Base-by-base conservation (phyloP, 2,113 vertebrate species). In the Furnarius figulus region DNA sequence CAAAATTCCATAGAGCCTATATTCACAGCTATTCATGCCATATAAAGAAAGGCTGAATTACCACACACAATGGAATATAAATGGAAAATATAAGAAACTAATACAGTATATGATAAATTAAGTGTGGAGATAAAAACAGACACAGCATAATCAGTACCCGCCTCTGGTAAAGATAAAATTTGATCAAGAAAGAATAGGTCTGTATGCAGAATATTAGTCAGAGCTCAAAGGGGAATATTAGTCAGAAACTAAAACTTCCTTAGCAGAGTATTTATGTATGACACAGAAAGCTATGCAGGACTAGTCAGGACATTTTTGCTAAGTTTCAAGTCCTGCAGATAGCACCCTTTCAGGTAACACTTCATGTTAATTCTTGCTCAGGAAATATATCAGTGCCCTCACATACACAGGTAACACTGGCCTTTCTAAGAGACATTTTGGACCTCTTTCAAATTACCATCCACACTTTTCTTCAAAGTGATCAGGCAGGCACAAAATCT, bases 71-170 rank as follows among this genome's bases (percentile, higher is more conserved):
- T 56, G 70, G 79, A 96, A 87, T 50, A 65, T 83, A 95, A 95
- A 46, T 81, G 92, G 49, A 42, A 94, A 81, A 95, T 84, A 87
- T 37, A 88, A 89, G 73, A 79, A 88, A 74, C 55, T 59, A 87
- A 93, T 75, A 65, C 18, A 65, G 30, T 56, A 14, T 52, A 40
- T 77, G 50, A 96, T 85, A 44, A 92, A 91, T 52, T 37, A 93
- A 94, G 7, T 35, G 55, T 52, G 33, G 76, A 91, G 87, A 89
- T 81, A 85, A 87, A 94, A 85, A 80, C 25, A 96, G 83, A 63
- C 28, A 5, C 14, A 20, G 21, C 22, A 61, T 72, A 87, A 95
- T 89, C 71, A 52, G 20, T 35, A 63, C 39, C 59, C 39, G 68
- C 89, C 83, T 75, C 84, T 65, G 42, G 49, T 82, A 61, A 85